Evolutionary conservation across 2,797 vertebrate species (phyloP).

Genomic region (Catostomus latipinnis): DNA sequence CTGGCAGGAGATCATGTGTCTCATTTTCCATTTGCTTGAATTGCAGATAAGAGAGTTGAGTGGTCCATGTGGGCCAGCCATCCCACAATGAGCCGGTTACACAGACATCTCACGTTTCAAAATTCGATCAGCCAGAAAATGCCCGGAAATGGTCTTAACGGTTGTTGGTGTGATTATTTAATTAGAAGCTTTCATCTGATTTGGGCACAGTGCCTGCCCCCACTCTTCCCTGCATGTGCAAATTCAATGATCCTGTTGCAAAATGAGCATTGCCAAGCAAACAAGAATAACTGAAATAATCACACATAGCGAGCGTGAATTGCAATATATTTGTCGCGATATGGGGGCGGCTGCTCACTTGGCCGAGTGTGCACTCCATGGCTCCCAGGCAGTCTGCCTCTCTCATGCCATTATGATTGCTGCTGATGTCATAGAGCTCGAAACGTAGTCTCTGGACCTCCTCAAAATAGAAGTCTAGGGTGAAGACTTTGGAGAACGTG

Average conservation of each 20-base stretch:
- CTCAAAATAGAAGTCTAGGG: conserved; percentile 95
- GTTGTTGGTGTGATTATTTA: conserved; percentile 52
- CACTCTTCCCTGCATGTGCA: conserved; percentile 12
- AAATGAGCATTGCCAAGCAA: conserved; percentile 13
- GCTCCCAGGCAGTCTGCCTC: conserved; percentile 91
- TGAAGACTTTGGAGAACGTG: conserved; percentile 94
- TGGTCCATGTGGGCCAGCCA: neutral
- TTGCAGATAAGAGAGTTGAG: conserved; percentile 16
- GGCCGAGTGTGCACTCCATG: conserved; percentile 94
- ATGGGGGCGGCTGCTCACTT: conserved; percentile 75
- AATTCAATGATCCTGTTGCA: conserved; percentile 33
- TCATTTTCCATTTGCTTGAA: conserved; percentile 21
- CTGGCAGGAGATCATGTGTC: conserved; percentile 30
- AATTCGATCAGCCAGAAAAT: conserved; percentile 14
- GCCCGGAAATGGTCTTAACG: conserved; percentile 38
- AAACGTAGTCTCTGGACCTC: conserved; percentile 93
- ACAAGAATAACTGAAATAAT: conserved; percentile 1
- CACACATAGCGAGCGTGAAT: neutral
- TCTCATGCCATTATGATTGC: conserved; percentile 88
- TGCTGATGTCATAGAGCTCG: conserved; percentile 92
- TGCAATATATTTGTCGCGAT: neutral
- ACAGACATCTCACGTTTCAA: conserved; percentile 39
- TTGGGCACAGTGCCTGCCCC: conserved; percentile 12
- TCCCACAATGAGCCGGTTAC: neutral
- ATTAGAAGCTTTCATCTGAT: conserved; percentile 43